phyloP scores from a whole-genome alignment of 2,797 vertebrate genomes.

The Onychomys leucogaster region DNA sequence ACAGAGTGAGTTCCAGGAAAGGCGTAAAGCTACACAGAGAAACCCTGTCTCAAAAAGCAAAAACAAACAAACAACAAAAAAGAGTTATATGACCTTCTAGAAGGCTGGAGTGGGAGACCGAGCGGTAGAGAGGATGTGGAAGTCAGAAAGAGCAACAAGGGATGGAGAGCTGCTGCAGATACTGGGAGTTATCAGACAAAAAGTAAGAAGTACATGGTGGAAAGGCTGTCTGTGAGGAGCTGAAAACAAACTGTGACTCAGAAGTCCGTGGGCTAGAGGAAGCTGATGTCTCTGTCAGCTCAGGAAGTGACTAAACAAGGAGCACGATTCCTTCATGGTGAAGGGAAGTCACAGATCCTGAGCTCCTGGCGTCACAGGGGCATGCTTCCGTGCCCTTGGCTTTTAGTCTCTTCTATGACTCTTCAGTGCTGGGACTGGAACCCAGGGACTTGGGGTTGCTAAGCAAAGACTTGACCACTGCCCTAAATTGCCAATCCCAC shows the following conservation, averaged over 20 bases:
- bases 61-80: no score
- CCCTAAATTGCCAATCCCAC: not conserved
- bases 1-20: no score
- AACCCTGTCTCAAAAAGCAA: no score
- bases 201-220: slow-evolving; percentile 1
- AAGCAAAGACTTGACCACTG: not conserved
- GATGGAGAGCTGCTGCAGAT: not conserved
- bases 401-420: not conserved
- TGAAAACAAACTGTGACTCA: not conserved
- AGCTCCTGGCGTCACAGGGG: not conserved
- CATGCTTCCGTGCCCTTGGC: not conserved
- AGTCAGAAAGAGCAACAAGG: not conserved
- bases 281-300: not conserved
- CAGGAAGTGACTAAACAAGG: not conserved
- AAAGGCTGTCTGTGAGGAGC: not conserved
- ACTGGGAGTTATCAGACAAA: not conserved
- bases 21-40: no score
- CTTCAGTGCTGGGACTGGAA: not conserved
- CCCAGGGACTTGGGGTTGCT: not conserved
- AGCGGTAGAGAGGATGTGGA: not conserved
- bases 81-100: not conserved
- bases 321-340: not conserved
- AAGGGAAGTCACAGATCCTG: not conserved
- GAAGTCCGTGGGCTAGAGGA: not conserved
- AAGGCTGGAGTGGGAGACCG: not conserved